Evolutionary conservation across 37 sponge, comb jelly and placozoan genomes (phyloP).

Genomic region (Aphrocallistes beatrix): DNA sequence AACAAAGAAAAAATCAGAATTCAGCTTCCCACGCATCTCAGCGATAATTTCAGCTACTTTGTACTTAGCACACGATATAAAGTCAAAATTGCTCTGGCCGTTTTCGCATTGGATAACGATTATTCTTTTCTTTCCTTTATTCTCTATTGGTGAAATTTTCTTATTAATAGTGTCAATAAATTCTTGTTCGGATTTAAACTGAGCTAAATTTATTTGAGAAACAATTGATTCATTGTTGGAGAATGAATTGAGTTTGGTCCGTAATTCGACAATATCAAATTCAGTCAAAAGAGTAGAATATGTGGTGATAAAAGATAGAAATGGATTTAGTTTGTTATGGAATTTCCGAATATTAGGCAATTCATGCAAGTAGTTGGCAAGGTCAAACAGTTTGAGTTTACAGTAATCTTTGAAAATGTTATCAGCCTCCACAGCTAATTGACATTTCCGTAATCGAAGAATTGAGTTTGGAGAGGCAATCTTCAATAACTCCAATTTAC

Average conservation of each 20-base stretch:
- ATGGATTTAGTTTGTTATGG: too few relatives aligned
- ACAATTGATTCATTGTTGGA: neutral
- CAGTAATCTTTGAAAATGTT: neutral
- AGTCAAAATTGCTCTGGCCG: neutral
- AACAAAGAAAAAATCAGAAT: neutral
- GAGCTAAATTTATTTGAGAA: neutral
- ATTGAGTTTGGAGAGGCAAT: neutral
- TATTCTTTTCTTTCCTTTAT: neutral
- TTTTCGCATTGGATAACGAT: neutral
- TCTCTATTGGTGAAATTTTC: neutral
- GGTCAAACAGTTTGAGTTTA: neutral
- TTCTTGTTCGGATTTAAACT: neutral
- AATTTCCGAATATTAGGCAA: neutral
- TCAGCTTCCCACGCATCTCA: neutral
- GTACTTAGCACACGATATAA: neutral
- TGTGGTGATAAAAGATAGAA: neutral
- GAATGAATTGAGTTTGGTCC: neutral
- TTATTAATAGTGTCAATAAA: neutral
- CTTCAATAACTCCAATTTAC: neutral
- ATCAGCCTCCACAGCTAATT: neutral
- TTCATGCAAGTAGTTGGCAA: neutral
- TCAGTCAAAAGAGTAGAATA: neutral
- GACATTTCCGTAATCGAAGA: neutral
- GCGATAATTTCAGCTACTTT: neutral
- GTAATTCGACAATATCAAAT: neutral